Percentiles rank a stretch among this genome's conserved stretches.
Evolutionary conservation across 2,113 vertebrate genomes (phyloP).

Genomic region (Melanerpes formicivorus): DNA sequence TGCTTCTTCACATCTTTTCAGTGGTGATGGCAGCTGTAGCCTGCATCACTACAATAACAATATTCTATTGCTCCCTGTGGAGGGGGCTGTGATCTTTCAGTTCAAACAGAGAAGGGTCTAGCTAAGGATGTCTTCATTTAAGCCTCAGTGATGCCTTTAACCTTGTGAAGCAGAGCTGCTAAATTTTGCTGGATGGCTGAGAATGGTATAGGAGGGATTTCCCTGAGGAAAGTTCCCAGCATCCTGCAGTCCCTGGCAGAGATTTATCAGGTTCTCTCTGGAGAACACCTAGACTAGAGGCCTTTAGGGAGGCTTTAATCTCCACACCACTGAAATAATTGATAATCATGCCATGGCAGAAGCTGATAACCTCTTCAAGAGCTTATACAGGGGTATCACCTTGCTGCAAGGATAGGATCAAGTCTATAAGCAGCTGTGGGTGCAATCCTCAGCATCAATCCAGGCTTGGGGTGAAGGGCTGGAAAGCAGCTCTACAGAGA

Average conservation of each 20-base stretch:
- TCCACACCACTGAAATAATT: background rate
- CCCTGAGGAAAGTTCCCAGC: background rate
- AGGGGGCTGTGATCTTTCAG: background rate
- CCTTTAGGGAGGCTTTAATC: background rate
- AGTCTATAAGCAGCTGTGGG: background rate
- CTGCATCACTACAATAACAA: background rate
- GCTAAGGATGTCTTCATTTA: conserved; percentile 18
- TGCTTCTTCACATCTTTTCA: background rate
- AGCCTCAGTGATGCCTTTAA: background rate
- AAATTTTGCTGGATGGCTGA: background rate
- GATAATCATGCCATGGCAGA: background rate
- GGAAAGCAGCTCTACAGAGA: too few species aligned
- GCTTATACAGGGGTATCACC: background rate
- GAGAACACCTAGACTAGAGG: too few species aligned
- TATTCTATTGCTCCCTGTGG: background rate
- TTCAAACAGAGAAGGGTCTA: background rate
- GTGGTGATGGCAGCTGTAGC: background rate
- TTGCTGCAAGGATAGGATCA: fast-evolving
- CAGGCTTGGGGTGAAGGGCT: too few species aligned
- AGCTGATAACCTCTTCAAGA: background rate
- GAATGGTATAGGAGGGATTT: background rate
- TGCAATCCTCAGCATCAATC: too few species aligned
- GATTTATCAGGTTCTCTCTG: background rate
- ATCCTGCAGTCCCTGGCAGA: background rate
- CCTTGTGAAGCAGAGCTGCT: background rate